These are phyloP conservation scores for Austrolebias charrua DNA, from an alignment of 2,797 vertebrate species.

Conservation along the genomic window DNA sequence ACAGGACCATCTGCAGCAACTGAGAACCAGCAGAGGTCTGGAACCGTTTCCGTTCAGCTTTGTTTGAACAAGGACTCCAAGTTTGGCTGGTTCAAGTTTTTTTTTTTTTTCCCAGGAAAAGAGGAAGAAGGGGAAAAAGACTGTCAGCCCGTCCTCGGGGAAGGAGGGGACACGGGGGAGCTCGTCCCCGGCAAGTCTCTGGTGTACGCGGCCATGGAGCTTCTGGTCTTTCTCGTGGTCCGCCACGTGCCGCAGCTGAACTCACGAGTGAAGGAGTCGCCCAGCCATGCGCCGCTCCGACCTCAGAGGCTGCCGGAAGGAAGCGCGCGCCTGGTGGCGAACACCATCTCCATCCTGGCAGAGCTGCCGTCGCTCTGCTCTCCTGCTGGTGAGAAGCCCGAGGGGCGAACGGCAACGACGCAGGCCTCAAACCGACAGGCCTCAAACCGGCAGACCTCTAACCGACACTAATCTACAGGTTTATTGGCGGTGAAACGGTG, in stretches of 20 bases:
- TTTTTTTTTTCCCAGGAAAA: slow-evolving; percentile 76
- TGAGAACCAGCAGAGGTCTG: slow-evolving; percentile 84
- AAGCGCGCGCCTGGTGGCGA: slow-evolving; percentile 90
- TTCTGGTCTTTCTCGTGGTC: slow-evolving; percentile 95
- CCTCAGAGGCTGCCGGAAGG: slow-evolving; percentile 86
- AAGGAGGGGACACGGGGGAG: slow-evolving; percentile 91
- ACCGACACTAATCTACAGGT: no score
- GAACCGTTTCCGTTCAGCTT: slow-evolving; percentile 1
- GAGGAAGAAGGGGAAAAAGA: slow-evolving; percentile 87
- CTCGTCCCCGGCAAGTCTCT: slow-evolving; percentile 93
- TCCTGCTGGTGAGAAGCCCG: slow-evolving; percentile 84
- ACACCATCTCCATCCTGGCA: slow-evolving; percentile 89
- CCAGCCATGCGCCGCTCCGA: slow-evolving; percentile 82
- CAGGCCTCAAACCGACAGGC: no score
- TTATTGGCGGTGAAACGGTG: no score
- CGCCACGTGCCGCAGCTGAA: slow-evolving; percentile 94
- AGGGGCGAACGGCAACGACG: background rate
- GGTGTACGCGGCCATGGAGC: slow-evolving; percentile 96
- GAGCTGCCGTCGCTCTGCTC: slow-evolving; percentile 93
- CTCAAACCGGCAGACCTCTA: no score
- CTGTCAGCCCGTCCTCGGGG: slow-evolving; percentile 76
- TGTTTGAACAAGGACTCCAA: background rate
- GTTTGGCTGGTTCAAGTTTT: slow-evolving; percentile 1
- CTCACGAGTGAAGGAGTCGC: slow-evolving; percentile 87
- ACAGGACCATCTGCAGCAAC: slow-evolving; percentile 88